Conservation (phyloP, 2,797 vertebrate genomes). For the Etheostoma nigrum region DNA sequence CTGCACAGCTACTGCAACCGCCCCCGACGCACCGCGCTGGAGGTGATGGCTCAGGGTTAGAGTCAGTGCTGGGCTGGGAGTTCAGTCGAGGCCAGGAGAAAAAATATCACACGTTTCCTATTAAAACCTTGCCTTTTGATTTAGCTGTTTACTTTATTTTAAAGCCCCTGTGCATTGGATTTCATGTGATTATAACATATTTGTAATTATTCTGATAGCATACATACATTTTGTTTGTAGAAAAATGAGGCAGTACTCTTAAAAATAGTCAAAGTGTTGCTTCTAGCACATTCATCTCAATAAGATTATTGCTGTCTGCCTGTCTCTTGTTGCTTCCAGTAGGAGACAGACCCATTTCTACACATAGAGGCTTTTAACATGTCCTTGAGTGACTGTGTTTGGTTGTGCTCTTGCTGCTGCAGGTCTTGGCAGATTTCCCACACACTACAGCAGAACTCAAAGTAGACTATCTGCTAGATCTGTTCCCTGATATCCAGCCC, state of each 20-base stretch:
- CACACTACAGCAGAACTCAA: slow-evolving; percentile 86
- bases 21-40: slow-evolving; percentile 90
- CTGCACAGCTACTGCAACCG: slow-evolving; percentile 91
- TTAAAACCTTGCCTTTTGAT: neutral
- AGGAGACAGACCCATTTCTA: neutral
- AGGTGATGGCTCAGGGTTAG: slow-evolving; percentile 79
- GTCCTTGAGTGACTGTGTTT: neutral
- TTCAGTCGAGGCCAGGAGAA: neutral
- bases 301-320: neutral
- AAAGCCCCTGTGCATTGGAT: neutral
- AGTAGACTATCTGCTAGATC: slow-evolving; percentile 89
- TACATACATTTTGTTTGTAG: neutral
- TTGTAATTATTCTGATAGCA: neutral
- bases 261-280: neutral
- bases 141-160: neutral
- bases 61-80: neutral
- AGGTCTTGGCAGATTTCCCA: slow-evolving; percentile 94
- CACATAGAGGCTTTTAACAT: neutral
- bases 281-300: neutral
- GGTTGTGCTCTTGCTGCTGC: slow-evolving; percentile 11
- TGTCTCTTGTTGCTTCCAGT: neutral
- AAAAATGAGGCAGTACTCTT: neutral
- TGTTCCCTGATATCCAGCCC: slow-evolving; percentile 92
- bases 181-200: neutral
- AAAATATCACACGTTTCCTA: neutral